These are phyloP conservation scores for Diadema setosum DNA, from an alignment of 35 echinoderm and acorn worm genomes.

Conservation along the genomic window DNA sequence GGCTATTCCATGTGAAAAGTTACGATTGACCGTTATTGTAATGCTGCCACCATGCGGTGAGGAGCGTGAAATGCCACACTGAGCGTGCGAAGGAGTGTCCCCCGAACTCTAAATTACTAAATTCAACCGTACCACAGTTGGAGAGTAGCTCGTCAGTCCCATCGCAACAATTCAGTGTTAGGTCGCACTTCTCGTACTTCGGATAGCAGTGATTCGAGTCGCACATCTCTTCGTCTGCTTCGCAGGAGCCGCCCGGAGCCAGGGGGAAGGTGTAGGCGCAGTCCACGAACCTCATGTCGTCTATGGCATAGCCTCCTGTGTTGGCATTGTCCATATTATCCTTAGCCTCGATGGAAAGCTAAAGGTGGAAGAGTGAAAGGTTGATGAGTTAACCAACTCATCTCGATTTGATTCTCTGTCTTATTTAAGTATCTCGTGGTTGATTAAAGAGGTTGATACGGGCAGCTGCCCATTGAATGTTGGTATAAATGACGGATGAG, in stretches of 20 bases:
- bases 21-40: too few relatives aligned
- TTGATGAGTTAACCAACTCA: too few relatives aligned
- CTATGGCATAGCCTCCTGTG: conserved; percentile 66
- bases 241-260: background rate
- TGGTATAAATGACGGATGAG: too few relatives aligned
- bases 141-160: conserved; percentile 51
- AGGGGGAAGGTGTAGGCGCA: conserved; percentile 47
- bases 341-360: conserved; percentile 61
- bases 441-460: too few relatives aligned
- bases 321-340: background rate
- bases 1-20: too few relatives aligned
- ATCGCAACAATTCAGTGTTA: conserved; percentile 71
- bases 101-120: background rate
- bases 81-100: too few relatives aligned
- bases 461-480: too few relatives aligned
- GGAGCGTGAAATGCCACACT: too few relatives aligned
- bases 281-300: conserved; percentile 72
- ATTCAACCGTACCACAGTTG: background rate
- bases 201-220: conserved; percentile 71
- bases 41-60: too few relatives aligned
- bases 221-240: conserved; percentile 31
- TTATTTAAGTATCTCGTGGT: too few relatives aligned
- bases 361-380: background rate
- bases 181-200: conserved; percentile 48
- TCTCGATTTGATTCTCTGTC: too few relatives aligned